A percentile compares a stretch with the other conserved stretches of the same genome.
Conservation (phyloP, 1,140 invertebrate species). For the Hypsibius dujardini region DNA sequence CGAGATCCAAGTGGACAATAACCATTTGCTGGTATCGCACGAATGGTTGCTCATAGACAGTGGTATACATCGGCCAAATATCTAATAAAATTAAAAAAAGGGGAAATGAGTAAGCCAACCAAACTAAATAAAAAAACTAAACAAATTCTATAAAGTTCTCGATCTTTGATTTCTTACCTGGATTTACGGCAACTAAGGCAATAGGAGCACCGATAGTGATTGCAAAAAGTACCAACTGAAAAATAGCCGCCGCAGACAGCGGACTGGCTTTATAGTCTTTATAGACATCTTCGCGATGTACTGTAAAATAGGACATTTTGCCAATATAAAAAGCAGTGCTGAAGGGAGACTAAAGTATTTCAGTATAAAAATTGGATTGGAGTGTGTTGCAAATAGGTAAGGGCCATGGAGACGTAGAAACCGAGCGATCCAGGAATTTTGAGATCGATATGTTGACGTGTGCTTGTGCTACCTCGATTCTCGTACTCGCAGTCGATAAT, state of each 20-base stretch:
- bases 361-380: no score
- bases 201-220: background rate
- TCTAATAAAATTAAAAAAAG: no score
- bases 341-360: no score
- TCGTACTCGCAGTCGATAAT: no score
- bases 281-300: background rate
- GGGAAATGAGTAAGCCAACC: no score
- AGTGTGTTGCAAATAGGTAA: no score
- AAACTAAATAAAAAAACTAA: background rate
- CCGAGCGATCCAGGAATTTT: no score
- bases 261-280: background rate
- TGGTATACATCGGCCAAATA: conserved; percentile 1
- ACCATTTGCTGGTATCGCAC: conserved; percentile 5
- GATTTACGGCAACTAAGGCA: background rate
- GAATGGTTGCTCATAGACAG: conserved; percentile 4
- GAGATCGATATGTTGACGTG: no score
- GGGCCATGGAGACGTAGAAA: no score
- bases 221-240: background rate
- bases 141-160: background rate
- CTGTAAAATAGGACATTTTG: background rate
- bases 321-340: no score
- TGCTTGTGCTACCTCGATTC: no score
- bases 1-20: background rate
- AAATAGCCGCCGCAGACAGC: background rate
- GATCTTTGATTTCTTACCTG: background rate